phyloP scores from a whole-genome alignment of 2,888 invertebrate species.

The Diabrotica balteata region DNA sequence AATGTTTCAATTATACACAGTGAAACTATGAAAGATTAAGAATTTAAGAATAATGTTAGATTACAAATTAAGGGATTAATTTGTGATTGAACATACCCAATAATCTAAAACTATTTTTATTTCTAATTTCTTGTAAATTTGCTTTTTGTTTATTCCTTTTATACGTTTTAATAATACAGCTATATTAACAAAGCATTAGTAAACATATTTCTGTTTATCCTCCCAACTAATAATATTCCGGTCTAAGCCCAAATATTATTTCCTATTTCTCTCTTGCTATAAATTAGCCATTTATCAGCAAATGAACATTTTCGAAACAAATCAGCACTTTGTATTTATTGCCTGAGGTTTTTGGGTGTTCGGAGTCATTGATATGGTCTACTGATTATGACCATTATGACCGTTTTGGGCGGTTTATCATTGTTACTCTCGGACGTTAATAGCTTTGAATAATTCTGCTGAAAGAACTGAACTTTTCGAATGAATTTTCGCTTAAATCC shows the following conservation, averaged over 20 bases:
- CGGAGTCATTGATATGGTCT: constrained; percentile 12
- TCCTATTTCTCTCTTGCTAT: not conserved
- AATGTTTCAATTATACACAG: too few species aligned
- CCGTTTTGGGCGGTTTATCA: constrained; percentile 13
- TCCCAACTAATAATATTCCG: too few species aligned
- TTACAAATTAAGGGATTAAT: too few species aligned
- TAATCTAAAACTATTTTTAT: too few species aligned
- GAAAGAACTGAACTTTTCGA: constrained; percentile 3
- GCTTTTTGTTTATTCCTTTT: too few species aligned
- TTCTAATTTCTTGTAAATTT: too few species aligned
- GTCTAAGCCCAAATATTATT: not conserved
- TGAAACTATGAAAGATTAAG: too few species aligned
- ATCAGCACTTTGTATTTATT: constrained; percentile 17
- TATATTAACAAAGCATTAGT: too few species aligned
- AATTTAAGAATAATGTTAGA: too few species aligned
- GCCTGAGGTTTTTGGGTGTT: constrained; percentile 9
- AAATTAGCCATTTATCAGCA: constrained; percentile 14
- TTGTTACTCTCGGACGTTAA: not conserved
- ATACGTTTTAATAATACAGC: too few species aligned
- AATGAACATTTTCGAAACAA: constrained; percentile 9
- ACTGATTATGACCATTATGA: constrained; percentile 12
- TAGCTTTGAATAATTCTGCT: not conserved
- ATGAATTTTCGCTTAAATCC: not conserved
- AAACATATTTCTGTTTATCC: too few species aligned
- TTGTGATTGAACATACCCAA: too few species aligned